phyloP scores from a whole-genome alignment of 1,140 invertebrate genomes.

The Caerostris darwini region DNA sequence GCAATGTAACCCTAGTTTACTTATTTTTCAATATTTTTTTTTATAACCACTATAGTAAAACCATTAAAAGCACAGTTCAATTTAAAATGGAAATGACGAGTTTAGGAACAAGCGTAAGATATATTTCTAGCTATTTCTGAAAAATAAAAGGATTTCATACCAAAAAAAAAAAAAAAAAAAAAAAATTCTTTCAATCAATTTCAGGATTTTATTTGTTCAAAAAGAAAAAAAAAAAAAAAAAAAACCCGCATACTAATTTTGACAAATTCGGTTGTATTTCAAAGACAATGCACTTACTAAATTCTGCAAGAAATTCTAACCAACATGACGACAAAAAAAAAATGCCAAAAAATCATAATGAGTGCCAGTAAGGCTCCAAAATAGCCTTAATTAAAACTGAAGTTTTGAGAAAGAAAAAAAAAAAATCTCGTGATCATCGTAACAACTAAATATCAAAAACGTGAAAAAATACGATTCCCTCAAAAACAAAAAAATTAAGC shows the following conservation, averaged over 20 bases:
- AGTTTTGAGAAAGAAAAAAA: constrained; percentile 16
- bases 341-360: constrained; percentile 3
- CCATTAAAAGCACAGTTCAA: no score
- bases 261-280: constrained; percentile 15
- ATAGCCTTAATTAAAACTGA: constrained; percentile 55
- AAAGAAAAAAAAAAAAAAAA: not conserved
- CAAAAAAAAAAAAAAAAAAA: no score
- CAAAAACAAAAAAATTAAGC: not conserved
- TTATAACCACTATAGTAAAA: no score
- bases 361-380: constrained; percentile 7
- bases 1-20: no score
- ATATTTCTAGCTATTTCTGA: no score
- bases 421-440: not conserved
- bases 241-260: constrained; percentile 28
- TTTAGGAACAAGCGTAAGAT: no score
- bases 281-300: constrained; percentile 35
- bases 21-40: no score
- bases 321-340: constrained; percentile 1
- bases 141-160: no score
- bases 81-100: no score
- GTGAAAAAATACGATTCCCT: not conserved
- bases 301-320: constrained; percentile 25
- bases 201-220: no score
- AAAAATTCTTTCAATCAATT: no score
- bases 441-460: constrained; percentile 17